phyloP scores from a whole-genome alignment of 2,888 invertebrate genomes.

The Lordiphosa andalusiaca region DNA sequence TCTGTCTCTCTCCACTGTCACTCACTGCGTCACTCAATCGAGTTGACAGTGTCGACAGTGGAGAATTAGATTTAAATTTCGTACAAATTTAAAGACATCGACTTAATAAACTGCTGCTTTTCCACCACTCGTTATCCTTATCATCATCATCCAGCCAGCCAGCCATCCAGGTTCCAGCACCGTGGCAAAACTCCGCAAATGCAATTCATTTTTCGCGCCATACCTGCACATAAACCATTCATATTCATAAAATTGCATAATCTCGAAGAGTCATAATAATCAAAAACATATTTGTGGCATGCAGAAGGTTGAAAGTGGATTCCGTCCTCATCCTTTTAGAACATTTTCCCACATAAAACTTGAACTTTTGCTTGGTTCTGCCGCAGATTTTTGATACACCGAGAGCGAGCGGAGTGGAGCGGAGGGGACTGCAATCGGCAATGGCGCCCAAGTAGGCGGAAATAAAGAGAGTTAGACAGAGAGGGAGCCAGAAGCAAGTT shows the following conservation, averaged over 20 bases:
- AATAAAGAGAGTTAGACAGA: slow-evolving; percentile 44
- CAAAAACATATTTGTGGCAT: slow-evolving; percentile 76
- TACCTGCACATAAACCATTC: slow-evolving; percentile 59
- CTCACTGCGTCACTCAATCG: slow-evolving; percentile 53
- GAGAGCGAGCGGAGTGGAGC: slow-evolving; percentile 32
- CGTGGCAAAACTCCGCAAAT: slow-evolving; percentile 23
- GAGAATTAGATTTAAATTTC: slow-evolving; percentile 68
- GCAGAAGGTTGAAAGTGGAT: slow-evolving; percentile 29
- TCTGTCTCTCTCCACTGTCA: slow-evolving; percentile 28
- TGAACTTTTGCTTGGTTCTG: slow-evolving; percentile 53
- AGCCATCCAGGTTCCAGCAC: not conserved
- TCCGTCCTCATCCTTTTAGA: slow-evolving; percentile 39
- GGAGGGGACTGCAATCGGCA: slow-evolving; percentile 45
- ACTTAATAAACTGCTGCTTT: slow-evolving; percentile 21
- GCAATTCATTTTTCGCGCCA: slow-evolving; percentile 41
- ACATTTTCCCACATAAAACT: slow-evolving; percentile 66
- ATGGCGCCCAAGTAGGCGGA: slow-evolving; percentile 74
- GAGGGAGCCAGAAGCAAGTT: slow-evolving; percentile 31
- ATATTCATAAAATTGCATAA: slow-evolving; percentile 76
- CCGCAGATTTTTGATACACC: slow-evolving; percentile 52
- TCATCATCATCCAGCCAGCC: slow-evolving; percentile 6
- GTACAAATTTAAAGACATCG: slow-evolving; percentile 28
- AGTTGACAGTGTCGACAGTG: slow-evolving; percentile 64
- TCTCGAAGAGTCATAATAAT: slow-evolving; percentile 76
- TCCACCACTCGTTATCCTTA: slow-evolving; percentile 23